These are phyloP conservation scores for Piprites chloris DNA, from an alignment of 2,113 vertebrate genomes.

Conservation along the genomic window DNA sequence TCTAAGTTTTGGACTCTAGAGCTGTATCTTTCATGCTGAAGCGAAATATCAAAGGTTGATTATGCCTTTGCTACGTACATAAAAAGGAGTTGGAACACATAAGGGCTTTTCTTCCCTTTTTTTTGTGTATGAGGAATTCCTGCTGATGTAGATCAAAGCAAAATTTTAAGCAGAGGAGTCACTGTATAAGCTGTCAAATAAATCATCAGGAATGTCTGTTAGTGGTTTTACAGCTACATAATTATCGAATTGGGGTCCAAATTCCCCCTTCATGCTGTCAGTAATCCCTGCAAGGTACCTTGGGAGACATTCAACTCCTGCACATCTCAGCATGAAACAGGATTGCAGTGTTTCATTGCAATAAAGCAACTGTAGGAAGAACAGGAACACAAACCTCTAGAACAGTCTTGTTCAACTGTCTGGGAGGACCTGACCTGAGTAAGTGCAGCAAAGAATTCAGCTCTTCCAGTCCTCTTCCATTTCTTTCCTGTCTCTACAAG, in stretches of 20 bases:
- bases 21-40: background rate
- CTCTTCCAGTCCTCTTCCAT: background rate
- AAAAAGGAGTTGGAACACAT: background rate
- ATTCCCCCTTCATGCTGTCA: background rate
- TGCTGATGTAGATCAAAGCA: background rate
- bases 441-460: background rate
- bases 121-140: background rate
- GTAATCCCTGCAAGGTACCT: background rate
- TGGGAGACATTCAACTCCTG: background rate
- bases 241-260: background rate
- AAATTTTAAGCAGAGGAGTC: background rate
- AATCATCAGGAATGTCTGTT: background rate
- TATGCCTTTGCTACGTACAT: background rate
- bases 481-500: background rate
- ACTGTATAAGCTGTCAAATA: background rate
- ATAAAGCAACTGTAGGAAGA: background rate
- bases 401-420: background rate
- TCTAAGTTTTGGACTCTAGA: background rate
- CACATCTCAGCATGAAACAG: background rate
- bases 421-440: background rate
- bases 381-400: background rate
- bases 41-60: background rate
- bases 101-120: background rate
- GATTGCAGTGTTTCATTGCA: background rate
- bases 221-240: background rate